phyloP scores from a whole-genome alignment of 2,797 vertebrate genomes.

The Myotis daubentonii region DNA sequence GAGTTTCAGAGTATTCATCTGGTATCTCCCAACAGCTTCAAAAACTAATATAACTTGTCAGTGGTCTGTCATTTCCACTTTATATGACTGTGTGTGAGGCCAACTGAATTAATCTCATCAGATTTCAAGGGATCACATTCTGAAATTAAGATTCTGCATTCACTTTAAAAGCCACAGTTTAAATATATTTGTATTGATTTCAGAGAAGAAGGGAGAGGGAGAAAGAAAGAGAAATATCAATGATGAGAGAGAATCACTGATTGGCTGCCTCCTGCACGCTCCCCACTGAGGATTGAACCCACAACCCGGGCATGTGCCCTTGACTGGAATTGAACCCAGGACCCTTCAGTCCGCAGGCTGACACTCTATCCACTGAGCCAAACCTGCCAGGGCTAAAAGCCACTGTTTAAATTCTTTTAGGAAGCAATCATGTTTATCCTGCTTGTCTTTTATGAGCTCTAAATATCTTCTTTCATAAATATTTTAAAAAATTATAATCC shows the following conservation, averaged over 20 bases:
- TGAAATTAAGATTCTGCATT: constrained; percentile 42
- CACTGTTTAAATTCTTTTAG: not conserved
- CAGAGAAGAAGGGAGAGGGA: too few relatives aligned
- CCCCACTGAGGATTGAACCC: too few relatives aligned
- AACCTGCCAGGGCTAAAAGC: not conserved
- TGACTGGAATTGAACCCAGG: too few relatives aligned
- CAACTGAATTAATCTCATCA: not conserved
- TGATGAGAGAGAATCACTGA: too few relatives aligned
- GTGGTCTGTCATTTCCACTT: not conserved
- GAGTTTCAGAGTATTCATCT: not conserved
- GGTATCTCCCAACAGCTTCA: not conserved
- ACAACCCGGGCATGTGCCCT: too few relatives aligned
- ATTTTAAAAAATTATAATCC: not conserved
- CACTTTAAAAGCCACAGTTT: not conserved
- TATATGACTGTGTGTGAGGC: not conserved
- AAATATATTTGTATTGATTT: not conserved
- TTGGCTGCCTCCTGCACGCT: too few relatives aligned
- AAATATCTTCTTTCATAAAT: constrained; percentile 39
- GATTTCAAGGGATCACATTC: constrained; percentile 21
- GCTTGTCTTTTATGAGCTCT: not conserved
- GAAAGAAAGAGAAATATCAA: too few relatives aligned
- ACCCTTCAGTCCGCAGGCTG: too few relatives aligned
- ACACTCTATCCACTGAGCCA: too few relatives aligned
- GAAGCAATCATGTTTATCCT: not conserved
- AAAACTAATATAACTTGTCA: not conserved